phyloP scores from a whole-genome alignment of 2,888 invertebrate species.

The Yponomeuta cagnagella region DNA sequence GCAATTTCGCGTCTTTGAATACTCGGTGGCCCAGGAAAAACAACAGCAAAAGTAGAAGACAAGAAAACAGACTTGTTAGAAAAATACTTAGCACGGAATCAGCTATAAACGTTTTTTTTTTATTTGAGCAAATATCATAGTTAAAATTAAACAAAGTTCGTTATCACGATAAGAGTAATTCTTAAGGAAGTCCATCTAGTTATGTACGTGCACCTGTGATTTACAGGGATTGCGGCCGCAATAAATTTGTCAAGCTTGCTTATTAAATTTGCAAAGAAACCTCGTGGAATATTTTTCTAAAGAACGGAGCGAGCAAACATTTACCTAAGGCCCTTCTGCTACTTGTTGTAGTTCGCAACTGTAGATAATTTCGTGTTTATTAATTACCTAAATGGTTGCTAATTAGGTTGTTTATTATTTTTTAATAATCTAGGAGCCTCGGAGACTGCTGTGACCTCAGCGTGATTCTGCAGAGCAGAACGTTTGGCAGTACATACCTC shows the following conservation, averaged over 20 bases:
- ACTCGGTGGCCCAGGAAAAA: neutral
- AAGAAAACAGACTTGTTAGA: neutral
- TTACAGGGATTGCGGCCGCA: neutral
- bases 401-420: too few relatives aligned
- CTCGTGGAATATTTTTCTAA: conserved; percentile 24
- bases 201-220: neutral
- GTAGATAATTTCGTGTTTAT: too few relatives aligned
- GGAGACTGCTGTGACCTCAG: too few relatives aligned
- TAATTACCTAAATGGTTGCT: too few relatives aligned
- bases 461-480: too few relatives aligned
- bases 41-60: neutral
- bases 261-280: conserved; percentile 15
- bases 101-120: neutral
- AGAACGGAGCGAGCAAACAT: conserved; percentile 1
- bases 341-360: too few relatives aligned
- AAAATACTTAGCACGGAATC: neutral
- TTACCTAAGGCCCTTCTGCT: neutral
- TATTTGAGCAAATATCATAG: neutral
- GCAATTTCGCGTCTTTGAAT: neutral
- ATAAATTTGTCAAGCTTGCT: conserved; percentile 13
- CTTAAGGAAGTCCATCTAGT: conserved; percentile 1
- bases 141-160: neutral
- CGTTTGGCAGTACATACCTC: too few relatives aligned
- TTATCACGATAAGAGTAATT: conserved; percentile 10
- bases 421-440: too few relatives aligned